These are phyloP conservation scores for Chromoteleia sp. DNA, from an alignment of 2,888 invertebrate species.

Conservation along the genomic window DNA sequence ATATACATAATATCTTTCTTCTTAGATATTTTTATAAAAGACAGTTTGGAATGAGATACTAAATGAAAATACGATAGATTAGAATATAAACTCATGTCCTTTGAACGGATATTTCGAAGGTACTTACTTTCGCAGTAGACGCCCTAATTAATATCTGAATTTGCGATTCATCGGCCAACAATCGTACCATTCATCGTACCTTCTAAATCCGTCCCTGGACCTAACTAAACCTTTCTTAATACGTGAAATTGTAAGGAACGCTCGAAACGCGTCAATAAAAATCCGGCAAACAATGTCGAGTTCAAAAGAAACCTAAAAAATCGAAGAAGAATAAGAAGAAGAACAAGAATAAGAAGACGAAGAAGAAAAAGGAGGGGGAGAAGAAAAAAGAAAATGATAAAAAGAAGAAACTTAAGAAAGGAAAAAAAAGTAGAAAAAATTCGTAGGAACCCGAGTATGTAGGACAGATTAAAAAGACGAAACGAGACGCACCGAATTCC, in stretches of 20 bases:
- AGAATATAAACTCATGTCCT: too few relatives aligned
- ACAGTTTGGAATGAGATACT: too few relatives aligned
- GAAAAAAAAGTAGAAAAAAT: background rate
- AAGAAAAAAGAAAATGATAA: constrained; percentile 1
- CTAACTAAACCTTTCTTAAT: constrained; percentile 11
- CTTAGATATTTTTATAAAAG: too few relatives aligned
- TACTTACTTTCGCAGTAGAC: constrained; percentile 10
- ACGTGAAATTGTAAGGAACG: constrained; percentile 28
- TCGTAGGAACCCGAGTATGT: constrained; percentile 24
- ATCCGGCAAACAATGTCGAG: constrained; percentile 21
- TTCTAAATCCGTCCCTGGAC: constrained; percentile 21
- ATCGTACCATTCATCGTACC: constrained; percentile 1
- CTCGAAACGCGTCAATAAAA: constrained; percentile 24
- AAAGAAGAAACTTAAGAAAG: background rate
- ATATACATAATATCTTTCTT: too few relatives aligned
- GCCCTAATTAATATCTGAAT: constrained; percentile 24
- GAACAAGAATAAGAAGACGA: background rate
- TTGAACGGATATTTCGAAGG: too few relatives aligned
- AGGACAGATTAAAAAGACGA: constrained; percentile 47
- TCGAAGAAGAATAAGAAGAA: background rate
- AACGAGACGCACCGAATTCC: constrained; percentile 38
- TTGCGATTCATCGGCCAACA: constrained; percentile 1
- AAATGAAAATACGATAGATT: too few relatives aligned
- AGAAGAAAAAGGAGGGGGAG: background rate
- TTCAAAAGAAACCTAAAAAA: constrained; percentile 3